A percentile compares a stretch with the other conserved stretches of the same genome.
phyloP scores from a whole-genome alignment of 2,888 invertebrate species.

The Eumacrocentrus americanus region DNA sequence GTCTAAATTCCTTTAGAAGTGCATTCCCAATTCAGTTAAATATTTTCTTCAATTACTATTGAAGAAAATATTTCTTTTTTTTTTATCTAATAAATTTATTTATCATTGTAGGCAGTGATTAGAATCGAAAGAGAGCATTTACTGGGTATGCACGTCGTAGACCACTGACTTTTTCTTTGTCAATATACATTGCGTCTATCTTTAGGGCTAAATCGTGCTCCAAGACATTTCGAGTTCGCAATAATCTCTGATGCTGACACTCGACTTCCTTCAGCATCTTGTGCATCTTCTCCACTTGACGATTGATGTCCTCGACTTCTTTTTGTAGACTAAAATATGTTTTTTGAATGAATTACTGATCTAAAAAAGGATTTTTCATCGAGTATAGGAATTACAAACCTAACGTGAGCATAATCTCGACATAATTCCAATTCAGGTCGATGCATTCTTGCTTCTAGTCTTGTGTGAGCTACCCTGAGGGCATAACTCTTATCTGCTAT shows the following conservation, averaged over 20 bases:
- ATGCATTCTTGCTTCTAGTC: slow-evolving; percentile 87
- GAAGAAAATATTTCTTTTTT: slow-evolving; percentile 4
- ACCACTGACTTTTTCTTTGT: slow-evolving; percentile 93
- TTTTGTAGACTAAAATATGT: slow-evolving; percentile 72
- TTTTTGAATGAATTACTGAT: background rate
- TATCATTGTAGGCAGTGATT: slow-evolving; percentile 42
- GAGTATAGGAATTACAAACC: slow-evolving; percentile 66
- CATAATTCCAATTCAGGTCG: slow-evolving; percentile 89
- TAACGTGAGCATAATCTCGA: slow-evolving; percentile 81
- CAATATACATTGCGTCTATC: slow-evolving; percentile 89
- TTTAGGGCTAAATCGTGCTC: slow-evolving; percentile 88
- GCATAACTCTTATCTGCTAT: slow-evolving; percentile 88
- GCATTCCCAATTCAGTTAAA: too few species aligned
- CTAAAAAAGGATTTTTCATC: too few species aligned
- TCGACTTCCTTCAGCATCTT: slow-evolving; percentile 83
- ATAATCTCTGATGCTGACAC: slow-evolving; percentile 82
- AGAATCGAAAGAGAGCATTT: slow-evolving; percentile 80
- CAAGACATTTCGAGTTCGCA: slow-evolving; percentile 81
- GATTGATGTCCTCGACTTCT: slow-evolving; percentile 86
- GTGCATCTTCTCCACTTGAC: slow-evolving; percentile 80
- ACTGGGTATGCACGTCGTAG: slow-evolving; percentile 90
- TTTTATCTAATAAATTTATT: slow-evolving; percentile 21
- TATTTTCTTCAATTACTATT: background rate
- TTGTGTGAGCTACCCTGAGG: slow-evolving; percentile 84
- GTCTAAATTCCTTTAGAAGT: too few species aligned